phyloP scores from a whole-genome alignment of 2,113 vertebrate species.

The Entomyzon cyanotis region DNA sequence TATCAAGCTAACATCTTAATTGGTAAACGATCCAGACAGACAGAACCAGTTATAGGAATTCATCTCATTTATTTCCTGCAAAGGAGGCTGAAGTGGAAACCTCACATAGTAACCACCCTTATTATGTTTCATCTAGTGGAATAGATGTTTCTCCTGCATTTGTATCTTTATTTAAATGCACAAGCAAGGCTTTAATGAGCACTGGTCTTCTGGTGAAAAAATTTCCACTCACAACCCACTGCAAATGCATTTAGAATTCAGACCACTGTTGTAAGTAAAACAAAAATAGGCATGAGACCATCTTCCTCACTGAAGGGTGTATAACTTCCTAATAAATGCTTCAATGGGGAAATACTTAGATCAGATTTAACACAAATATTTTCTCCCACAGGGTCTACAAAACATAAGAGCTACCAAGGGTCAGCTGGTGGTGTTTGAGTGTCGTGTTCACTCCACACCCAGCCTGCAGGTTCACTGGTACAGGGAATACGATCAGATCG shows the following conservation, averaged over 20 bases:
- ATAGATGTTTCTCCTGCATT: background rate
- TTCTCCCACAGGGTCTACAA: conserved; percentile 78
- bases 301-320: background rate
- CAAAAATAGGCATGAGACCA: background rate
- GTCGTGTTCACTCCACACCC: conserved; percentile 77
- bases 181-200: background rate
- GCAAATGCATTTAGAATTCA: background rate
- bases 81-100: background rate
- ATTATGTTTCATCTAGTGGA: background rate
- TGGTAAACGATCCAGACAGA: background rate
- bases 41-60: background rate
- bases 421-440: conserved; percentile 86
- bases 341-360: background rate
- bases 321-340: background rate
- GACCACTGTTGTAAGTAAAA: background rate
- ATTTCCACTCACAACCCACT: background rate
- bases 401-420: conserved; percentile 82
- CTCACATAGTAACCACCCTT: background rate
- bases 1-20: background rate
- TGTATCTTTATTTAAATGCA: background rate
- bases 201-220: background rate
- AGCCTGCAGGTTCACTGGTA: conserved; percentile 85
- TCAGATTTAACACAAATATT: background rate
- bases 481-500: conserved; percentile 79
- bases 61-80: background rate